A percentile compares a stretch with the other conserved stretches of the same genome.
Evolutionary conservation across 2,797 vertebrate genomes (phyloP).

Genomic region (Schizopygopsis pylzovi): DNA sequence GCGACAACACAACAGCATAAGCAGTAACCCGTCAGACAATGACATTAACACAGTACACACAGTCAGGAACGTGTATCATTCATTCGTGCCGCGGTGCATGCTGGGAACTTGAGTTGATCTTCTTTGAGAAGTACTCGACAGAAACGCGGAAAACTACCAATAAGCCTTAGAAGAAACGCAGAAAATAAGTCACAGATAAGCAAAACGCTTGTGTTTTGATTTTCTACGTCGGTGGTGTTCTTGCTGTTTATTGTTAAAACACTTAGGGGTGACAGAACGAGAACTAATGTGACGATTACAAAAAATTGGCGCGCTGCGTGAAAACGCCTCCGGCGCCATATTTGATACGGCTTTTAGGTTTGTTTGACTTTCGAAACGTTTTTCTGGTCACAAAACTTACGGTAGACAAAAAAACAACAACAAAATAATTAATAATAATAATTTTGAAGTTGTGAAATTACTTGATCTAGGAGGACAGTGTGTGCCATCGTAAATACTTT

Average conservation of each 20-base stretch:
- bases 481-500: not conserved
- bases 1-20: not conserved
- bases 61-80: not conserved
- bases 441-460: not conserved
- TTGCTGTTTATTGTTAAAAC: not conserved
- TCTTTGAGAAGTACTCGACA: not conserved
- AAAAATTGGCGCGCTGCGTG: not conserved
- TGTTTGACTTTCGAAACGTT: not conserved
- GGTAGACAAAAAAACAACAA: not conserved
- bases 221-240: not conserved
- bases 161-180: not conserved
- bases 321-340: not conserved
- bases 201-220: not conserved
- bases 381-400: not conserved
- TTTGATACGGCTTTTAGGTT: not conserved
- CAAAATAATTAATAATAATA: not conserved
- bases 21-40: not conserved
- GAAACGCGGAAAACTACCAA: not conserved
- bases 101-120: not conserved
- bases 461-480: not conserved
- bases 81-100: not conserved
- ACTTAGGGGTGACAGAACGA: not conserved
- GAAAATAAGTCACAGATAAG: not conserved
- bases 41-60: not conserved
- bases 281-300: accelerated